These are phyloP conservation scores for Allolobophora icterica DNA, from an alignment of 2,888 invertebrate species.

Conservation along the genomic window DNA sequence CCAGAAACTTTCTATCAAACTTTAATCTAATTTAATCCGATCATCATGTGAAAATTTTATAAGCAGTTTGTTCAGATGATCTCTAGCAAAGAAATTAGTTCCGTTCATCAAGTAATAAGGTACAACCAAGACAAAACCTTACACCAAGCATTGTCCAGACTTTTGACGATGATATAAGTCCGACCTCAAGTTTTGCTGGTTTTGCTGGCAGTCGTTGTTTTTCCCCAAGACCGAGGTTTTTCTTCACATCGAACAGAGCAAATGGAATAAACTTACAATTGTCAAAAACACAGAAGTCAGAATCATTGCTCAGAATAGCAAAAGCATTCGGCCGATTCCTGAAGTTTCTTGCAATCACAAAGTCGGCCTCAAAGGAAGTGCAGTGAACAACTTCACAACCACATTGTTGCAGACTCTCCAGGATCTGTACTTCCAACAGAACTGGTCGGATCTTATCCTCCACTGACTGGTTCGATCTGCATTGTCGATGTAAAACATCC, in stretches of 20 bases:
- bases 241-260: constrained; percentile 57
- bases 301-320: constrained; percentile 60
- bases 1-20: not conserved
- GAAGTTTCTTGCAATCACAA: constrained; percentile 54
- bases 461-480: constrained; percentile 48
- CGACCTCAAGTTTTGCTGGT: constrained; percentile 54
- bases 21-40: not conserved
- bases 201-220: constrained; percentile 49
- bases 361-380: constrained; percentile 59
- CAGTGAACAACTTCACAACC: constrained; percentile 54
- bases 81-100: not conserved
- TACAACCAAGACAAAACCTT: constrained; percentile 18
- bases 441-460: constrained; percentile 55
- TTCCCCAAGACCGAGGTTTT: constrained; percentile 55
- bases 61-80: not conserved
- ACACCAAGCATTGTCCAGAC: constrained; percentile 40
- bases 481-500: constrained; percentile 52
- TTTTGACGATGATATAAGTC: constrained; percentile 52
- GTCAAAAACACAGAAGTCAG: constrained; percentile 61
- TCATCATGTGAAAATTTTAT: too few species aligned
- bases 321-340: constrained; percentile 54
- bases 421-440: constrained; percentile 55
- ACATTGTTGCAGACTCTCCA: constrained; percentile 52
- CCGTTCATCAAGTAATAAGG: not conserved
- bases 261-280: constrained; percentile 53